These are phyloP conservation scores for Poecilia velifera DNA, from an alignment of 2,797 vertebrate genomes.

Conservation along the genomic window DNA sequence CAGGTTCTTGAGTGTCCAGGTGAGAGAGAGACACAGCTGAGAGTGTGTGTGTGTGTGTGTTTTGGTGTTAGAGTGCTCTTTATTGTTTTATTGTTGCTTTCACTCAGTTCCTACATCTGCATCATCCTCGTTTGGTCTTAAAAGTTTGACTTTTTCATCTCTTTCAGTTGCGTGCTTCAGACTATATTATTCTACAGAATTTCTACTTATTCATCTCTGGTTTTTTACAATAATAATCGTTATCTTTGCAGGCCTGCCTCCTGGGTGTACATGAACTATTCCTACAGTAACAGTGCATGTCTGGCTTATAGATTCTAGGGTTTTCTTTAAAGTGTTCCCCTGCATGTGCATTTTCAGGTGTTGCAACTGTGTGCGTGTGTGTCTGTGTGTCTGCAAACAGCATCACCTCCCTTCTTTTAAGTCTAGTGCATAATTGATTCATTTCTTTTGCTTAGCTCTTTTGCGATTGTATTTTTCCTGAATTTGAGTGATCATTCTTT, in stretches of 20 bases:
- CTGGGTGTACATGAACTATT: conserved; percentile 54
- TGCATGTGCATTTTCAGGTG: conserved; percentile 46
- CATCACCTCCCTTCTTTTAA: conserved; percentile 30
- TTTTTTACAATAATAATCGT: conserved; percentile 35
- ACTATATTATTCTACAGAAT: conserved; percentile 22
- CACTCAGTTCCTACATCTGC: conserved; percentile 48
- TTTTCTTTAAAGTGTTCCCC: conserved; percentile 28
- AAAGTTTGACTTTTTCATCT: neutral
- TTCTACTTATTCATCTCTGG: conserved; percentile 19
- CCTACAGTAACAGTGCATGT: conserved; percentile 77
- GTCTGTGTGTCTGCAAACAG: conserved; percentile 46
- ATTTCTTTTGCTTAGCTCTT: conserved; percentile 28
- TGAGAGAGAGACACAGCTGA: conserved; percentile 49
- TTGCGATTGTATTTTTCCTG: conserved; percentile 29
- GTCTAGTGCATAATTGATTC: conserved; percentile 64
- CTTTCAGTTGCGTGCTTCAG: conserved; percentile 41
- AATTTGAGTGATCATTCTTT: conserved; percentile 35
- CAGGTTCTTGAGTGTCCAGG: conserved; percentile 55
- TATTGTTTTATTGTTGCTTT: conserved; percentile 17
- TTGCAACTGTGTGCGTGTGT: conserved; percentile 38
- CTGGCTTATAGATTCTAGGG: conserved; percentile 62
- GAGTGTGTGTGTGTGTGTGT: conserved; percentile 49
- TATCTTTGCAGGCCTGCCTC: conserved; percentile 41
- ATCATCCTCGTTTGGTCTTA: conserved; percentile 22
- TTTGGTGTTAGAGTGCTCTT: conserved; percentile 42